Conservation (phyloP, 1,140 invertebrate genomes). For the Drosophila lowei region DNA sequence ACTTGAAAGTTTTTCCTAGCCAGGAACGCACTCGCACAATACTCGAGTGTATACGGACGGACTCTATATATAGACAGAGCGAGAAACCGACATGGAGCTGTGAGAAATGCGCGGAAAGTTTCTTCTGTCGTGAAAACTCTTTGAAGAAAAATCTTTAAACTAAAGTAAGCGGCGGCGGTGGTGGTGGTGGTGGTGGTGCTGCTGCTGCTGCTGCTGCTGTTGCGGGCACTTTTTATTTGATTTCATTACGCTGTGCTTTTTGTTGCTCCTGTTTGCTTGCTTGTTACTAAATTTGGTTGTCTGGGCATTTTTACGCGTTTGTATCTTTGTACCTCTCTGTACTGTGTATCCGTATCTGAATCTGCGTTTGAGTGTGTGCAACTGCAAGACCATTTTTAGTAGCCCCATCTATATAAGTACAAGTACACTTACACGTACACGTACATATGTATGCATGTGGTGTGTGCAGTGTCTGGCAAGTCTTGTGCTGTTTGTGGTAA, state of each 20-base stretch:
- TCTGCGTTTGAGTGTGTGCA: constrained; percentile 41
- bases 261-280: constrained; percentile 39
- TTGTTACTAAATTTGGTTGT: constrained; percentile 80
- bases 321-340: constrained; percentile 2
- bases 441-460: constrained; percentile 9
- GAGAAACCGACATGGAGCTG: constrained; percentile 51
- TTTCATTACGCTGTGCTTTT: constrained; percentile 67
- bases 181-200: neutral
- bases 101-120: constrained; percentile 50
- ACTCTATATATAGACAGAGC: constrained; percentile 67
- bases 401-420: constrained; percentile 63
- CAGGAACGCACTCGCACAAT: constrained; percentile 12
- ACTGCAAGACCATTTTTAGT: constrained; percentile 71
- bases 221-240: constrained; percentile 68
- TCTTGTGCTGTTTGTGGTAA: constrained; percentile 42
- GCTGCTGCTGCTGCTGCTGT: constrained; percentile 13
- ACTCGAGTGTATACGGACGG: neutral
- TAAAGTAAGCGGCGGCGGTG: constrained; percentile 48
- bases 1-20: constrained; percentile 55
- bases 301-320: constrained; percentile 68
- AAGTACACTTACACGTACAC: too few species aligned
- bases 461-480: constrained; percentile 24
- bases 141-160: constrained; percentile 66
- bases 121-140: constrained; percentile 50
- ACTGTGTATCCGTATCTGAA: neutral